phyloP scores from a whole-genome alignment of 2,888 invertebrate genomes.

The Sminthurides aquaticus region DNA sequence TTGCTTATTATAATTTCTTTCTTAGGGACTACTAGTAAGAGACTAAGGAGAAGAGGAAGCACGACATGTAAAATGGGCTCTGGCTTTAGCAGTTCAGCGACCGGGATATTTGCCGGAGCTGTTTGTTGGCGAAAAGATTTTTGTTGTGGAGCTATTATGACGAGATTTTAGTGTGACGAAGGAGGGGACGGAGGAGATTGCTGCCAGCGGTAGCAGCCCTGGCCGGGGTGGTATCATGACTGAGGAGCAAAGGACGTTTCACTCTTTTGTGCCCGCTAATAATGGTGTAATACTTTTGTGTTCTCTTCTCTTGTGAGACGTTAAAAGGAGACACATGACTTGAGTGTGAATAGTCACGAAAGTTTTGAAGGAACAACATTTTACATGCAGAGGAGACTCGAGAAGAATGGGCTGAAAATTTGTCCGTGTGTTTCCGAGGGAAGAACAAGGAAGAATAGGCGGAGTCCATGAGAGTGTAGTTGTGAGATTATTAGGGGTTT shows the following conservation, averaged over 20 bases:
- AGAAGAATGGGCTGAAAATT: background rate
- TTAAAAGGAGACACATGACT: background rate
- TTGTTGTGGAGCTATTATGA: background rate
- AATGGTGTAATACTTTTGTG: background rate
- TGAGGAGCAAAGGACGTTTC: background rate
- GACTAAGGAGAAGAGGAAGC: too few relatives aligned
- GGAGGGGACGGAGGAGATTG: background rate
- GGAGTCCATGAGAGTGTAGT: too few relatives aligned
- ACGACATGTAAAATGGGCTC: too few relatives aligned
- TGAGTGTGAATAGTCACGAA: background rate
- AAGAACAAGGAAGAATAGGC: background rate
- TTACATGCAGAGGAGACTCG: too few relatives aligned
- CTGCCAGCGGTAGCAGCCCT: background rate
- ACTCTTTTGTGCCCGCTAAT: background rate
- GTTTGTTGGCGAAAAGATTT: background rate
- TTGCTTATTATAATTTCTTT: too few relatives aligned
- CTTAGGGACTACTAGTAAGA: too few relatives aligned
- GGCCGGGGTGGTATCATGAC: background rate
- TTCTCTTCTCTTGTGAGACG: background rate
- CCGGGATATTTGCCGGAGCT: background rate
- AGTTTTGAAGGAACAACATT: too few relatives aligned
- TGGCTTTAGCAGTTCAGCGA: background rate
- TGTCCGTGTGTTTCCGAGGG: background rate
- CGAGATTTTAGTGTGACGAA: background rate
- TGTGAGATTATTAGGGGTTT: too few relatives aligned